Percentiles rank a stretch among this genome's conserved stretches.
These are phyloP conservation scores for Xestia rhomboidea DNA, from an alignment of 2,888 invertebrate genomes.

Conservation along the genomic window DNA sequence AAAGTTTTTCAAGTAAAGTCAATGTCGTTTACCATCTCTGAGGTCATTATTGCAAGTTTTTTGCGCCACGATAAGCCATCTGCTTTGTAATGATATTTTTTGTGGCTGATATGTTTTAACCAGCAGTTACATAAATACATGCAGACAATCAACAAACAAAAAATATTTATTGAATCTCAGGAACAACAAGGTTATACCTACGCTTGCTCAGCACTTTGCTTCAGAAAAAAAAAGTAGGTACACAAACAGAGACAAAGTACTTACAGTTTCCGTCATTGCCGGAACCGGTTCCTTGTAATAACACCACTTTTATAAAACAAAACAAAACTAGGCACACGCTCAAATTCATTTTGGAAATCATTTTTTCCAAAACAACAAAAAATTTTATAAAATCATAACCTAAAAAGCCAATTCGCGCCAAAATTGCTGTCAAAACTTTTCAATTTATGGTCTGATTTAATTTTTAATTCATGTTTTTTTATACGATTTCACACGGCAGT, in stretches of 20 bases:
- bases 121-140: not conserved
- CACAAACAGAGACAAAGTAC: slow-evolving; percentile 62
- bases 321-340: slow-evolving; percentile 74
- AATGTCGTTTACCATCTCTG: not conserved
- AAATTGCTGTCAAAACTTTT: slow-evolving; percentile 56
- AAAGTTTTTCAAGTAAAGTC: not conserved
- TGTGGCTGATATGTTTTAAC: not conserved
- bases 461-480: slow-evolving; percentile 58
- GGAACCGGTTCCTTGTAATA: slow-evolving; percentile 81
- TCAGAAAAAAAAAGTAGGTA: slow-evolving; percentile 24
- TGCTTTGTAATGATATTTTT: slow-evolving; percentile 30
- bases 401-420: slow-evolving; percentile 63
- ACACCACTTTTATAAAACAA: slow-evolving; percentile 73
- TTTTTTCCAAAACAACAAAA: slow-evolving; percentile 18
- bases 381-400: slow-evolving; percentile 28
- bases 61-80: not conserved
- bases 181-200: slow-evolving; percentile 47
- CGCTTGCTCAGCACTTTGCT: slow-evolving; percentile 16
- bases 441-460: slow-evolving; percentile 16
- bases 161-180: slow-evolving; percentile 30
- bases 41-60: not conserved
- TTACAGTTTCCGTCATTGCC: slow-evolving; percentile 83
- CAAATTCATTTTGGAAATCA: slow-evolving; percentile 71
- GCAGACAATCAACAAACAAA: slow-evolving; percentile 39
- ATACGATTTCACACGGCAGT: not conserved